Conservation (phyloP, 2,888 invertebrate genomes). For the Idaea biselata region DNA sequence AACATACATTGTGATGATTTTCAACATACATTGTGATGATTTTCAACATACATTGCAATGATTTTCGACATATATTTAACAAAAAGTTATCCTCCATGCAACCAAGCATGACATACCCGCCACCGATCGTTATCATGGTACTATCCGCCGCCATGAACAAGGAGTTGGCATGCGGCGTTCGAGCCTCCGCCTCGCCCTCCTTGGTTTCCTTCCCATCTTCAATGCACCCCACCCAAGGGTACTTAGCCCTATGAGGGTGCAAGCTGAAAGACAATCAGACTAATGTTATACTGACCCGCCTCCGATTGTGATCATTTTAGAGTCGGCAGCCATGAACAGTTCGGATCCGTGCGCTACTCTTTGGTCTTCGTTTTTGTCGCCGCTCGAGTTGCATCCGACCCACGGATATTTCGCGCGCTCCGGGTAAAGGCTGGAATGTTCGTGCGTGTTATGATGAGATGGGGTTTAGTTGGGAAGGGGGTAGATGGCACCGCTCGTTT, state of each 20-base stretch:
- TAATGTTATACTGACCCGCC: conserved; percentile 88
- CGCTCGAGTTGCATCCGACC: conserved; percentile 86
- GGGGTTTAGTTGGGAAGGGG: background rate
- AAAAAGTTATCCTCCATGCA: background rate
- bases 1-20: background rate
- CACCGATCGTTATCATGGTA: conserved; percentile 95
- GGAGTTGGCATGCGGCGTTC: conserved; percentile 86
- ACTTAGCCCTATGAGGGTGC: conserved; percentile 91
- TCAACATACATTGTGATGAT: too few relatives aligned
- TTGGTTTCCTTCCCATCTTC: conserved; percentile 71
- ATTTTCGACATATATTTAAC: background rate
- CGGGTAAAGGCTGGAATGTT: conserved; percentile 84
- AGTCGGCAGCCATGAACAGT: conserved; percentile 97
- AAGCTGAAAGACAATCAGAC: conserved; percentile 64
- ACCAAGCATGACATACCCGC: conserved; percentile 85
- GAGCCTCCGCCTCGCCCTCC: conserved; percentile 46
- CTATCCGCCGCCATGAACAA: conserved; percentile 97
- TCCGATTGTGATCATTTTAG: conserved; percentile 96
- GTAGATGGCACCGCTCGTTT: background rate
- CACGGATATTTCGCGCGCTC: conserved; percentile 95
- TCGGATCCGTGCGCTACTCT: conserved; percentile 91
- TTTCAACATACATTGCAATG: background rate
- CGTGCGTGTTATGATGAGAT: conserved; percentile 27
- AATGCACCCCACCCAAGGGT: conserved; percentile 95
- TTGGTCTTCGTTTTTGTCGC: conserved; percentile 78